Evolutionary conservation across 2,888 invertebrate genomes (phyloP), one percentile per base, ranked within the genome.

Genomic region (Ganaspis brasiliensis): DNA sequence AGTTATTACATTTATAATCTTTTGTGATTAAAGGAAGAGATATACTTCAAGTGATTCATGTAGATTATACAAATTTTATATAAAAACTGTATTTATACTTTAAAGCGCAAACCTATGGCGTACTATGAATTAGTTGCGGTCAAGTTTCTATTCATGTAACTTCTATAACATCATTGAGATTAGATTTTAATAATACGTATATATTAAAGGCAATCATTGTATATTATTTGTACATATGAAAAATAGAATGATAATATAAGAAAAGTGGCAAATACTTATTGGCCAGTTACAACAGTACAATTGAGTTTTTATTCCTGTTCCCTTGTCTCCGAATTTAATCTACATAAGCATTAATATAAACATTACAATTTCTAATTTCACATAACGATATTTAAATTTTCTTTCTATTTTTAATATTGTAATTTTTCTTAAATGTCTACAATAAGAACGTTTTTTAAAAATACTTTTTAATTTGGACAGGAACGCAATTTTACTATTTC

Each of bases 241-340:
- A 93, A 93, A 93, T 92, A 93, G 93, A 94, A 93, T 93, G 93
- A 93, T 93, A 93, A 92, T 93, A 92, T 92, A 89, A 89, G 88
- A 87, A 93, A 93, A 93, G 93, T 93, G 94, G 94, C 94, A 92
- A 93, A 94, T 93, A 94, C 93, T 94, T 94, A 93, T 93, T 92
- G 95, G 95, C 95, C 95, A 95, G 95, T 95, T 94, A 88, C 88
- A 84, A 88, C 86, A 84, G 87, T 85, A 83, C 85, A 81, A 85
- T 84, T 85, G 84, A 87, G 86, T 87, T 85, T 84, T 85, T 82
- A 85, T 87, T 86, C 85, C n/a, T n/a, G n/a, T n/a, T n/a, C n/a
- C n/a, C n/a, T n/a, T n/a, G n/a, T n/a, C n/a, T n/a, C n/a, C n/a
- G n/a, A n/a, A n/a, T n/a, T n/a, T n/a, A n/a, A n/a, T n/a, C n/a